Evolutionary conservation across 2,888 invertebrate genomes (phyloP), one percentile per base, ranked within the genome.

Genomic region (Sipunculus nudus): DNA sequence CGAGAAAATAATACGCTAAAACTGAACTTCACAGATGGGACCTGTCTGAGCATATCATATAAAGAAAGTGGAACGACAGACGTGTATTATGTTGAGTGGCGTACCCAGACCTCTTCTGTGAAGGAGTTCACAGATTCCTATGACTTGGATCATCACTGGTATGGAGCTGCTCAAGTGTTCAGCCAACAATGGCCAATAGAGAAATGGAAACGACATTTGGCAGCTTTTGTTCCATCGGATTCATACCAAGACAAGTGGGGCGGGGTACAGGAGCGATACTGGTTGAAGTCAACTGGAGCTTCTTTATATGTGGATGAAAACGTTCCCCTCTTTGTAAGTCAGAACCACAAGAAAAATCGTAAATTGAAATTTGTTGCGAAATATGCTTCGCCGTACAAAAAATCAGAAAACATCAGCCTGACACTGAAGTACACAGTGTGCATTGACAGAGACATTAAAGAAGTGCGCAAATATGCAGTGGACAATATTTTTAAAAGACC

Each of bases 171-270:
- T 0, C 91, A 93, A 67, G 89, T 92, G 25, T 87, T 71, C n/a
- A 89, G 90, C 71, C 88, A 91, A 72, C 89, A 91, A 0, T 96
- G 95, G 92, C 94, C 94, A 0, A 84, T 96, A 2, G 90, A 93
- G 16, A 54, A 74, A 19, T 70, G 75, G 16, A 68, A 72, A 2
- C 40, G 76, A 19, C 61, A 68, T 4, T 64, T 74, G 69, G 73
- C 71, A 45, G 73, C 75, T 8, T 80, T 69, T 55, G 63, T 79
- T 4, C 70, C 77, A 5, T 67, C 66, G 6, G 73, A 73, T 50
- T 21, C 28, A 13, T 53, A 49, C 13, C 19, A 16, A 23, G 39
- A 53, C 25, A 31, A 67, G 0, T 74, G 71, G 56, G 85, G 85
- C 3, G 78, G 80, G 31, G 80, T 85, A 5, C 63, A 82, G 8